Evolutionary conservation across 2,797 vertebrate species (phyloP).

Genomic region (Darevskia mixta): DNA sequence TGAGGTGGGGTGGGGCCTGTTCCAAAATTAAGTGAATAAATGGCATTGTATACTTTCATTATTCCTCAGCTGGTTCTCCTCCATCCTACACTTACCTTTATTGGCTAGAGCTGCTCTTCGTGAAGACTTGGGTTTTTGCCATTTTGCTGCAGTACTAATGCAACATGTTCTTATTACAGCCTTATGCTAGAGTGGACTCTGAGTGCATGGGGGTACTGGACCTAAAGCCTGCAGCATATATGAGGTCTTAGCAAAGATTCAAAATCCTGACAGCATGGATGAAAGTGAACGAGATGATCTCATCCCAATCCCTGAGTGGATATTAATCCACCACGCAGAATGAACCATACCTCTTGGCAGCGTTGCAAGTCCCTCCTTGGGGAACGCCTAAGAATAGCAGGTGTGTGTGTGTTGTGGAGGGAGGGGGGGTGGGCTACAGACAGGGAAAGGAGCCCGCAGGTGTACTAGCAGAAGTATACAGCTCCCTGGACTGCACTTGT

Average conservation of each 20-base stretch:
- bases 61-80: not conserved
- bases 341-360: not conserved
- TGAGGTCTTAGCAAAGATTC: not conserved
- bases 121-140: constrained; percentile 22
- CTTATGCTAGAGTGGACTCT: not conserved
- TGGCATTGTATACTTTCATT: not conserved
- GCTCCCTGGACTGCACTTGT: not conserved
- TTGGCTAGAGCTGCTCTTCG: not conserved
- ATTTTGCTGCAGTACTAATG: constrained; percentile 2
- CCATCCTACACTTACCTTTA: not conserved
- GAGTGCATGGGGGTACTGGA: not conserved
- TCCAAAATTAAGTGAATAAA: not conserved
- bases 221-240: not conserved
- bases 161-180: not conserved
- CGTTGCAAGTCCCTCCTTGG: not conserved
- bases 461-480: not conserved
- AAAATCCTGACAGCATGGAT: not conserved
- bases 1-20: not conserved
- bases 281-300: constrained; percentile 13
- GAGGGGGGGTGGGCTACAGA: not conserved
- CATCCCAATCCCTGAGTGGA: constrained; percentile 10
- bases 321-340: constrained; percentile 27
- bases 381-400: constrained; percentile 4
- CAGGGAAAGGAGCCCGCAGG: not conserved
- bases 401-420: not conserved